Base-by-base conservation (phyloP, 1,140 invertebrate species). In the Drosophila ironensis region DNA sequence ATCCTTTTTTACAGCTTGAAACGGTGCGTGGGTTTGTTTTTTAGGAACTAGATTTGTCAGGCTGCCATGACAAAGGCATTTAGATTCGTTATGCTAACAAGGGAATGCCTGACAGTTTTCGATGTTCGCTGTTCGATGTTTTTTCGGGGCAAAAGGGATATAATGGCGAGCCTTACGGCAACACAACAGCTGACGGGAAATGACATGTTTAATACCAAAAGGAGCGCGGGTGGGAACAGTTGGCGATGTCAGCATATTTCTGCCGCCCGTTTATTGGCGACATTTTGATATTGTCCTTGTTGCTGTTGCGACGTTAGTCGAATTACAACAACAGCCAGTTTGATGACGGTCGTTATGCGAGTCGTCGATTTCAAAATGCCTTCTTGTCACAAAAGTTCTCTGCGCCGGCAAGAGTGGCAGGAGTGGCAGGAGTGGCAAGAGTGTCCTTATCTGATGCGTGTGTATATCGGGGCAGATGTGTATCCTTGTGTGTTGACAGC, bases 271-370 rank as follows among this genome's bases (percentile, higher is more conserved):
- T 84, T 86, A 82, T 82, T 84, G 69, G 78, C 69, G 73, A 82
- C 78, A 82, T 78, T 82, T 75, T 33, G 37, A 38, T 46, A 25
- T 57, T 41, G 33, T 56, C 12, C 17, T 45, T 64, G 33, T 56
- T 44, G 44, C 28, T 41, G 46, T 47, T 30, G 6, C 41, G 30
- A 42, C 30, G 56, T 41, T 40, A 61, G 48, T 20, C 35, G 63
- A 45, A 40, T 52, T 71, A 51, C 28, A 45, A 73, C 78, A 82
- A 82, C 73, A 82, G 71, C 46, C 4, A 33, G 11, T 84, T 84
- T 84, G 78, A 84, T 74, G 78, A 78, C 80, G 78, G 78, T 84
- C 78, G 78, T 73, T 78, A 74, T 73, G 51, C 66, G 71, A 73
- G 66, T 77, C 70, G 80, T 78, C 80, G 78, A 74, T 74, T 84